phyloP scores from a whole-genome alignment of 2,797 vertebrate genomes.

The Hephaestus fuliginosus region DNA sequence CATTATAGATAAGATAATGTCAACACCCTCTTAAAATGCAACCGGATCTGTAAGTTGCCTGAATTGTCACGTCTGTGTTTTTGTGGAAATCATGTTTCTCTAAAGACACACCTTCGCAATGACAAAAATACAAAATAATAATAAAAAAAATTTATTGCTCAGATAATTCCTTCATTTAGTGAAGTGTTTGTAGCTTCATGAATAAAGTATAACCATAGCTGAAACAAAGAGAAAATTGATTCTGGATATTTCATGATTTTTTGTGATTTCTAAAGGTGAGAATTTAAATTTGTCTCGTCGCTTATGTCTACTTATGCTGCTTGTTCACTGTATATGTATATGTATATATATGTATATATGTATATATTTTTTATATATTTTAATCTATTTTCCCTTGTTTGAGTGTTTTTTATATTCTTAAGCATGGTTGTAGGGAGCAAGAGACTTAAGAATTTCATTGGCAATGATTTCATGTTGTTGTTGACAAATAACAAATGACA shows the following conservation, averaged over 20 bases:
- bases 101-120: too few relatives aligned
- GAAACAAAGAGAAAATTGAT: background rate
- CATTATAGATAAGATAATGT: slow-evolving; percentile 41
- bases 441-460: too few relatives aligned
- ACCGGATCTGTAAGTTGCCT: background rate
- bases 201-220: background rate
- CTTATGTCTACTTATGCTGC: background rate
- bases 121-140: too few relatives aligned
- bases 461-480: too few relatives aligned
- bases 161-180: background rate
- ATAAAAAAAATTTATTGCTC: background rate
- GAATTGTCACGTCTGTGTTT: background rate
- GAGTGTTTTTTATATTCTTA: too few relatives aligned
- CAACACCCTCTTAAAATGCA: background rate
- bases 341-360: too few relatives aligned
- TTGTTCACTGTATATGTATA: background rate
- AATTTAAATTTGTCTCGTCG: background rate
- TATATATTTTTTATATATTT: too few relatives aligned
- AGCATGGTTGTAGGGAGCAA: too few relatives aligned
- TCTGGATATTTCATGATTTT: background rate
- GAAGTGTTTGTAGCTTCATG: background rate
- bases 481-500: too few relatives aligned
- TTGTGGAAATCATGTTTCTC: background rate
- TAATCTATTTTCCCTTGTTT: too few relatives aligned
- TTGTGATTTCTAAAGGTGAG: background rate